These are phyloP conservation scores for Hydropsyche tenuis DNA, from an alignment of 1,140 invertebrate genomes.

Conservation along the genomic window DNA sequence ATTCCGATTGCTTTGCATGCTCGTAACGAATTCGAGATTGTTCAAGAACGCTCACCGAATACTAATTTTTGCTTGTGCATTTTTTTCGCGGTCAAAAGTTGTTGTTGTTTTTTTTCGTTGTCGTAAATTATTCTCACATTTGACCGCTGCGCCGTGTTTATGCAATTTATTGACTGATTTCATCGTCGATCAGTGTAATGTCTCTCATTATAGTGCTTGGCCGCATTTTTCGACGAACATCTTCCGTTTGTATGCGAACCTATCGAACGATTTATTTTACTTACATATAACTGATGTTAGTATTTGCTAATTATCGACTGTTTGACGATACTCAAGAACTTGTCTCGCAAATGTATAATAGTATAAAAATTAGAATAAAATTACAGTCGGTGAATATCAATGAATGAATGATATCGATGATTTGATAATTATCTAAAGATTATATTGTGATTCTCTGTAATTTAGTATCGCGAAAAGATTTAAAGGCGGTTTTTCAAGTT, in stretches of 20 bases:
- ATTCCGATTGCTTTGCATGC: conserved; percentile 2
- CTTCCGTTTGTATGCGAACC: conserved; percentile 1
- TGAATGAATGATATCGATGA: no score
- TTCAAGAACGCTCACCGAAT: no score
- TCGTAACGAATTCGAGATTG: not conserved
- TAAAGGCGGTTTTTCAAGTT: not conserved
- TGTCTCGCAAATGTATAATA: no score
- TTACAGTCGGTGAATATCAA: no score
- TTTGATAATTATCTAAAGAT: not conserved
- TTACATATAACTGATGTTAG: no score
- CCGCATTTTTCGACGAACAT: conserved; percentile 7
- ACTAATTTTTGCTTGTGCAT: no score
- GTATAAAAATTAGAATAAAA: no score
- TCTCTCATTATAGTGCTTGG: conserved; percentile 16
- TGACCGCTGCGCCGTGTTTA: no score
- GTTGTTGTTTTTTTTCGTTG: not conserved
- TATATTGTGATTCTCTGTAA: conserved; percentile 8
- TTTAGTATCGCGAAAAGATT: conserved; percentile 2
- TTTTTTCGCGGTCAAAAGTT: no score
- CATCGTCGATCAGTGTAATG: conserved; percentile 7
- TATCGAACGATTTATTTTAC: conserved; percentile 1
- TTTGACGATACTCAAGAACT: no score
- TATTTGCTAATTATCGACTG: no score
- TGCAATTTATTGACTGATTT: conserved; percentile 5
- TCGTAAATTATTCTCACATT: no score